Percentiles rank a stretch among this genome's conserved stretches.
Conservation (phyloP, 1,140 invertebrate genomes). For the Alviniconcha marisindica region DNA sequence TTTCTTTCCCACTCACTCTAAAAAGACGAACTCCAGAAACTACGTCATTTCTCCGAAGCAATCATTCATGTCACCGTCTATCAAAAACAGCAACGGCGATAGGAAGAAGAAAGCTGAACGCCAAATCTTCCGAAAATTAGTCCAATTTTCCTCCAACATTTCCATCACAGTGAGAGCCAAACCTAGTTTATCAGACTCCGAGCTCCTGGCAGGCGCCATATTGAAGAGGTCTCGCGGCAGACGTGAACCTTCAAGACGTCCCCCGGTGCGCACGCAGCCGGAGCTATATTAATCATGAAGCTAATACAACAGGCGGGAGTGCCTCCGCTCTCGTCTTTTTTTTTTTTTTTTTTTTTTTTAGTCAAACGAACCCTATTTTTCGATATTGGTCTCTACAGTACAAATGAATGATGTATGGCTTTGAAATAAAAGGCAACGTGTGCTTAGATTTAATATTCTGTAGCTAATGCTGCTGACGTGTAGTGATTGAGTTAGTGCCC, state of each 20-base stretch:
- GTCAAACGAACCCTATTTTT: not conserved
- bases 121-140: not conserved
- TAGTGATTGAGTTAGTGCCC: no score
- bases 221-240: constrained; percentile 23
- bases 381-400: not conserved
- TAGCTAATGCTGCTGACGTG: no score
- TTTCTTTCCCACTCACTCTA: no score
- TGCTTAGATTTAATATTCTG: no score
- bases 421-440: no score
- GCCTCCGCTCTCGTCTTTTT: not conserved
- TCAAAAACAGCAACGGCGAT: not conserved
- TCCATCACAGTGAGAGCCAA: not conserved
- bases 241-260: constrained; percentile 1
- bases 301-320: constrained; percentile 5
- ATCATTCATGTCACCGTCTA: not conserved
- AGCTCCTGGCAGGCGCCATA: constrained; percentile 20
- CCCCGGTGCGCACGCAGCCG: constrained; percentile 8
- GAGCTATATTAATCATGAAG: constrained; percentile 21
- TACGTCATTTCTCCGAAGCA: no score
- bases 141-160: constrained; percentile 23
- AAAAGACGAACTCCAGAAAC: no score
- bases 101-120: not conserved
- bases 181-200: not conserved
- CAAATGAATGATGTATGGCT: no score
- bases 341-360: not conserved